Conservation (phyloP, 1,140 invertebrate genomes). For the Ephestia elutella region DNA sequence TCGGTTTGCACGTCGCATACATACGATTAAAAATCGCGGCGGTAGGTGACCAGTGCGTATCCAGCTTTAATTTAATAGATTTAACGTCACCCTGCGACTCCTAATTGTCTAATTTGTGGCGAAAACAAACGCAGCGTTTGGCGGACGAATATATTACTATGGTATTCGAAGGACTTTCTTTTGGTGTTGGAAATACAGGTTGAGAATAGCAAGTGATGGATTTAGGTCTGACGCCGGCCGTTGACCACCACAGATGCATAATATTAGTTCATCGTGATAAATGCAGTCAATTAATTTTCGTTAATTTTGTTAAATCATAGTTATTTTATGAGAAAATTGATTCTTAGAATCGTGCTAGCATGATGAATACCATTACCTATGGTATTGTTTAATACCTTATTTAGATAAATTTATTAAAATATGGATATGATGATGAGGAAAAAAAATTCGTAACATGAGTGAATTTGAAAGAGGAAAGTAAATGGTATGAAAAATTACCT, state of each 20-base stretch:
- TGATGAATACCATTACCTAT: no score
- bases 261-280: neutral
- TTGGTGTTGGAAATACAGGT: slow-evolving; percentile 58
- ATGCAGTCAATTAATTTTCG: neutral
- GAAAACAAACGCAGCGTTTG: slow-evolving; percentile 63
- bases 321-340: no score
- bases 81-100: slow-evolving; percentile 56
- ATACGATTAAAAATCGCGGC: slow-evolving; percentile 70
- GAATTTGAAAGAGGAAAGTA: no score
- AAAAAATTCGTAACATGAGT: no score
- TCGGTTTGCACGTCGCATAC: slow-evolving; percentile 64
- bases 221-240: slow-evolving; percentile 36
- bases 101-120: slow-evolving; percentile 73
- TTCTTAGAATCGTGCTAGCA: no score
- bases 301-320: neutral
- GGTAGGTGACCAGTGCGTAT: slow-evolving; percentile 64
- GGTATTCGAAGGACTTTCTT: slow-evolving; percentile 71
- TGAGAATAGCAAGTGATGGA: slow-evolving; percentile 54
- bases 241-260: slow-evolving; percentile 15
- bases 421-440: no score
- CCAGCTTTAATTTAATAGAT: slow-evolving; percentile 71
- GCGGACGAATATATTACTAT: slow-evolving; percentile 64
- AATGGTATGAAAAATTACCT: no score
- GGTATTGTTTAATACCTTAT: no score
- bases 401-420: no score